Conservation (phyloP, 2,113 vertebrate species). For the Saguinus imperator region DNA sequence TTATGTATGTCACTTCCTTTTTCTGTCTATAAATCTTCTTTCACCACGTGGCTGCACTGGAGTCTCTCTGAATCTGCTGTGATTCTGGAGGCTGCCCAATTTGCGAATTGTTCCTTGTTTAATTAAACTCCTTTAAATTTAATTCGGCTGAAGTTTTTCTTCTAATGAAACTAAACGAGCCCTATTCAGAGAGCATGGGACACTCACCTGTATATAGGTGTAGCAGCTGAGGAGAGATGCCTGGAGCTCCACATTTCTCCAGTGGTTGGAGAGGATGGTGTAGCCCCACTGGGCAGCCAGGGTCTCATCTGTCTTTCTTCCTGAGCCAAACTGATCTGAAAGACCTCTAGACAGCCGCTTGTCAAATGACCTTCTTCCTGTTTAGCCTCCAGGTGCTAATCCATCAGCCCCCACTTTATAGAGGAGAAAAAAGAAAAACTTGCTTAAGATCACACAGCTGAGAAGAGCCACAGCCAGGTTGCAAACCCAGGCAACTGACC, state of each 20-base stretch:
- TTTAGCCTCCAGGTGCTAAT: background rate
- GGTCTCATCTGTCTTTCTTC: conserved; percentile 59
- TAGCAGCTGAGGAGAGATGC: conserved; percentile 78
- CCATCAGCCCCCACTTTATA: background rate
- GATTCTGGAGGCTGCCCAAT: no score
- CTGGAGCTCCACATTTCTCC: conserved; percentile 59
- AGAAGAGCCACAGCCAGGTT: background rate
- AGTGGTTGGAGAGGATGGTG: conserved; percentile 21
- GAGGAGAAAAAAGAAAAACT: background rate
- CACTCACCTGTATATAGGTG: conserved; percentile 61
- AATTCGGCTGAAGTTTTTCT: no score
- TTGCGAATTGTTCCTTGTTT: no score
- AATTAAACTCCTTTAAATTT: no score
- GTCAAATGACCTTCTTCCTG: background rate
- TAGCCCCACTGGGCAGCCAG: conserved; percentile 77
- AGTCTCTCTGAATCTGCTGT: no score
- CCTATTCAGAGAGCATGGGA: background rate
- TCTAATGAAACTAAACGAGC: no score
- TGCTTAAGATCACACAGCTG: background rate
- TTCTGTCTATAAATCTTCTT: no score
- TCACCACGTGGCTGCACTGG: no score
- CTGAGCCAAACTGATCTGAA: conserved; percentile 71
- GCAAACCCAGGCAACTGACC: background rate
- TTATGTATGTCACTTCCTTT: no score
- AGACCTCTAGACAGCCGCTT: background rate